phyloP scores from a whole-genome alignment of 2,797 vertebrate genomes.

The Meda fulgida region DNA sequence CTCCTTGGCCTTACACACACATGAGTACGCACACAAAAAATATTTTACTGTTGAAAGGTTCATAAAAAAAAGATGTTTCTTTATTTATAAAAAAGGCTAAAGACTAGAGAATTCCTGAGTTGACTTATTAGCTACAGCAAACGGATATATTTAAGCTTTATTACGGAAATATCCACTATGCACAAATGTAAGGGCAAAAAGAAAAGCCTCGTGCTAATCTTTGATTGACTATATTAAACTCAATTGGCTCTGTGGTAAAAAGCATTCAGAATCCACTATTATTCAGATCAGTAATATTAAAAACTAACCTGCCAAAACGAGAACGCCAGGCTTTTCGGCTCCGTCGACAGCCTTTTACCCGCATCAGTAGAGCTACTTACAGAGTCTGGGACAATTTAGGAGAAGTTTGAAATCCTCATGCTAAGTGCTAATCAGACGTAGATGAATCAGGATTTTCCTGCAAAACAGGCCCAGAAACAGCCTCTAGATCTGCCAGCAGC shows the following conservation, averaged over 20 bases:
- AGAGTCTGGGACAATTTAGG: slow-evolving; percentile 66
- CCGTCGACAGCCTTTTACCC: slow-evolving; percentile 38
- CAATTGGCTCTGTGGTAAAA: slow-evolving; percentile 51
- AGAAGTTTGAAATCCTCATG: slow-evolving; percentile 71
- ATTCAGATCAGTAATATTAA: slow-evolving; percentile 57
- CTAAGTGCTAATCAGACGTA: slow-evolving; percentile 77
- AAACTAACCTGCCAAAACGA: slow-evolving; percentile 49
- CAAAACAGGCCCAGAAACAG: slow-evolving; percentile 70
- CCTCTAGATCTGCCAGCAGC: slow-evolving; percentile 26
- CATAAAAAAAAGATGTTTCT: too few species aligned
- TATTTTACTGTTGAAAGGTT: neutral
- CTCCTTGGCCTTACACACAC: slow-evolving; percentile 38
- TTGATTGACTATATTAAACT: slow-evolving; percentile 53
- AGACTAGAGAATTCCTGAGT: neutral
- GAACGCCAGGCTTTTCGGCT: slow-evolving; percentile 40
- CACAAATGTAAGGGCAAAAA: neutral
- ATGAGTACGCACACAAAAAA: neutral
- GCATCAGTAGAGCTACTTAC: slow-evolving; percentile 64
- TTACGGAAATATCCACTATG: slow-evolving; percentile 22
- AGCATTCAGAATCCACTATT: slow-evolving; percentile 56
- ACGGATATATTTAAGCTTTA: slow-evolving; percentile 28
- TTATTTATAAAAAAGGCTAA: neutral
- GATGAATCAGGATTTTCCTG: slow-evolving; percentile 67
- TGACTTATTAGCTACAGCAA: slow-evolving; percentile 1
- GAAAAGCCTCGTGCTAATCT: slow-evolving; percentile 57